Base-by-base conservation (phyloP, 2,113 vertebrate species). In the Syngnathoides biaculeatus region DNA sequence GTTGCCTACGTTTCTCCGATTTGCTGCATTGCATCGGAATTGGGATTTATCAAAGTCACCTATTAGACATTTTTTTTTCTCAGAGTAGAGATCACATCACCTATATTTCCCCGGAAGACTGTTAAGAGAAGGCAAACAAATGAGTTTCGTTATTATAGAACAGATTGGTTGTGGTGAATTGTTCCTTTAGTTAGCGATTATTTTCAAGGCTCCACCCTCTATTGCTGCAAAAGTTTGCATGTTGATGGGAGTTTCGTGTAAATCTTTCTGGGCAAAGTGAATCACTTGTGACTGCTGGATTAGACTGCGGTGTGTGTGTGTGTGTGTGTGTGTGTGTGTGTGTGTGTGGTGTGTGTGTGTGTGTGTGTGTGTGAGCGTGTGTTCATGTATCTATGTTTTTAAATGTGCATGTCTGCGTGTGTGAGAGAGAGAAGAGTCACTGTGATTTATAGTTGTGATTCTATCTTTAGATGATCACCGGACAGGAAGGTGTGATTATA, bases 221-320 rank as follows among this genome's bases (percentile, higher is more conserved):
- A 60, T 55, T 50, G 52, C 71, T 42, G 24, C 65, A 76, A 65
- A 38, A 22, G 35, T 60, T 77, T 75, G 59, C 65, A 45, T 70
- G 67, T 60, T 67, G 22, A 75, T 71, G 78, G 55, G 71, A 84
- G 65, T 45, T 48, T 60, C 64, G 68, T 66, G 64, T 17, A 30
- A 12, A 59, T 57, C 35, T 82, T 67, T 77, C 60, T 71, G 65
- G 77, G 71, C 48, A 69, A 62, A 80, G 65, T 89, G 86, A 86
- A 71, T 88, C 81, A 80, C 67, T 79, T 67, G 38, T 76, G 69
- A 73, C 69, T 69, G 79, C 77, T 75, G 62, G 70, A 82, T n/a
- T 10, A 38, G 59, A 22, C 12, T 3, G 26, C 19, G 15, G 74
- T 61, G 45, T 52, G 55, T 65, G 58, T 67, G 40, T 77, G 69